Evolutionary conservation across 2,888 invertebrate genomes (phyloP), one percentile per base, ranked within the genome.

Genomic region (Pachycephus smyrnensis): DNA sequence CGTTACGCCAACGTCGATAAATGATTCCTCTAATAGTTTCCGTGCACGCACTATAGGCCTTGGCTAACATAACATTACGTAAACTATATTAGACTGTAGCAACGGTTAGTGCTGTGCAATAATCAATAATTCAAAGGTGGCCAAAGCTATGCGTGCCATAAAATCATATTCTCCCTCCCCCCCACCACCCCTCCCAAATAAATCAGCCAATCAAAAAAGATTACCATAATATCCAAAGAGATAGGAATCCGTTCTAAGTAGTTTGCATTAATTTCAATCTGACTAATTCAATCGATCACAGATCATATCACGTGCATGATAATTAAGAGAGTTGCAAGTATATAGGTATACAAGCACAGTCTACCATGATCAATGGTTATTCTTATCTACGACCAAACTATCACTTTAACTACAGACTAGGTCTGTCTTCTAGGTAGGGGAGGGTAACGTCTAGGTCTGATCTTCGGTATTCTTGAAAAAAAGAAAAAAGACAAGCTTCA

Each of bases 101-200:
- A 55, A 71, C 71, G 71, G 31, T 55, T 55, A 55, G 23, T 33
- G 71, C 31, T 1, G 31, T 31, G 12, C n/a, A 33, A 31, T 12
- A 33, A 71, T 71, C 71, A 33, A 71, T 71, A 71, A 32, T 71
- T 71, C 71, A 71, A 71, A 71, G 71, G 32, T 71, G 71, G 32
- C 71, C 71, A 12, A 32, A 71, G 71, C 71, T 31, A 71, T 71
- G 71, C 71, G 71, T 71, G 71, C 71, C 31, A 32, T 71, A 31
- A 33, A 71, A 32, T 71, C 71, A 71, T 71, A 32, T 71, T 55
- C 23, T 23, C 55, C 15, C 4, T 12, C 40, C 0, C 15, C 12
- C 37, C 12, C 40, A 0, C 40, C 4, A 6, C 0, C 40, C 1
- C 15, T 15, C 6, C 1, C 6, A 6, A 15, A 33, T 71, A 71